Percentiles rank a stretch among this genome's conserved stretches.
Evolutionary conservation across 2,797 vertebrate species (phyloP).

Genomic region (Pristis pectinata): DNA sequence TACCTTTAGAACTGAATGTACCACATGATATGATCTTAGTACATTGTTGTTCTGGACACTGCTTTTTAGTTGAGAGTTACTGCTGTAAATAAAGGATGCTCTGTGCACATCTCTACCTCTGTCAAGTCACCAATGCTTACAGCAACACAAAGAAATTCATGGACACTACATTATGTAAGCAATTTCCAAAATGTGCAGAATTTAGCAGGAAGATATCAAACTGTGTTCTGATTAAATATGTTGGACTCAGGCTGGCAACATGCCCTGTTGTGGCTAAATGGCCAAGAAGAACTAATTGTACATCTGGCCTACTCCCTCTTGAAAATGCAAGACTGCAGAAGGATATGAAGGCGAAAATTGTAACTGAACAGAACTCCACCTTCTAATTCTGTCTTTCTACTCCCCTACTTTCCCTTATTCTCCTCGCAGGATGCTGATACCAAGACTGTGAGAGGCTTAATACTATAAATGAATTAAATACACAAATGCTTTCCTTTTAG

Average conservation of each 20-base stretch:
- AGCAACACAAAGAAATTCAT: no score
- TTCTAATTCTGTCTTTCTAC: background rate
- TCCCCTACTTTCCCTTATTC: background rate
- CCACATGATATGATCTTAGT: no score
- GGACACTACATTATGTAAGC: no score
- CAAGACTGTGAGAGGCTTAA: background rate
- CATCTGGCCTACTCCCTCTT: background rate
- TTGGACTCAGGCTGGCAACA: background rate
- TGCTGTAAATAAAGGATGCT: no score
- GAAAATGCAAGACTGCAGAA: background rate
- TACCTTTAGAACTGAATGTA: no score
- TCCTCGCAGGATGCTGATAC: background rate
- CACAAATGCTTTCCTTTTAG: background rate
- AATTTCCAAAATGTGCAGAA: background rate
- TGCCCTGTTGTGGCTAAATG: background rate
- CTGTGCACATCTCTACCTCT: no score
- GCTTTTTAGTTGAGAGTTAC: no score
- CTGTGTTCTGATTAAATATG: slow-evolving; percentile 16
- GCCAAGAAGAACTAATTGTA: background rate
- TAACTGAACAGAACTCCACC: background rate
- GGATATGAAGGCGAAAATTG: background rate
- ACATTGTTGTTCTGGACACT: no score
- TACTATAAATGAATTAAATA: background rate
- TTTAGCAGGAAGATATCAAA: background rate
- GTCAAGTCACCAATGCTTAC: no score